Evolutionary conservation across 2,113 vertebrate species (phyloP), one percentile per base, ranked within the genome.

Genomic region (Promerops cafer): DNA sequence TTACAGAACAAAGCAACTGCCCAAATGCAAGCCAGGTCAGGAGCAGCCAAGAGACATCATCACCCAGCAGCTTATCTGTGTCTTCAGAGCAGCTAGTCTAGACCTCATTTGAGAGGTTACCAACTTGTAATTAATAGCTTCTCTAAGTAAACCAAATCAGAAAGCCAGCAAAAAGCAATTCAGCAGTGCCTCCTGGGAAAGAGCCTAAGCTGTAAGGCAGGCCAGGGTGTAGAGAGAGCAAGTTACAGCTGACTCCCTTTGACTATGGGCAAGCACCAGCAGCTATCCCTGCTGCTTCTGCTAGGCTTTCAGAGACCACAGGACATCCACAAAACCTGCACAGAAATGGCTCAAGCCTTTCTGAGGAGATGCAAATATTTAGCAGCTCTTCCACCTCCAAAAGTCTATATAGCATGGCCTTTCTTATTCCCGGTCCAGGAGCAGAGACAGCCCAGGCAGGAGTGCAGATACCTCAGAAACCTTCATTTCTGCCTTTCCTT

Each of bases 1-100:
- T 92, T 94, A 88, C 59, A 86, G 57, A 87, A 49, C 78, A 92
- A 94, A 96, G 68, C 37, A 65, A 79, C 40, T 44, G 70, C 66
- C 65, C 37, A 85, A 64, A 84, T 75, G 33, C 82, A 82, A n/a
- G 49, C 79, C 81, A 54, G 79, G 80, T 89, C 88, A 89, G 74
- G 61, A 86, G 53, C 26, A 87, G 82, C 83, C 86, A 75, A 89
- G 83, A 92, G 86, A 77, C 89, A 82, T 75, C 79, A 69, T 40
- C 74, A 68, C 56, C 59, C 19, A 0, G n/a, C 49, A 93, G 69
- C 60, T 94, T 70, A 77, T 88, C 90, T 78, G 26, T 75, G 47
- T 70, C 87, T 72, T 80, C 1, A 1, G 47, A 91, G 66, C 70
- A 90, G 74, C 75, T 88, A 81, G 16, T 66, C 65, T 9, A 85